Percentiles rank a stretch among this genome's conserved stretches.
These are phyloP conservation scores for Sabatieria punctata DNA, from an alignment of 2,888 invertebrate species.

Conservation along the genomic window DNA sequence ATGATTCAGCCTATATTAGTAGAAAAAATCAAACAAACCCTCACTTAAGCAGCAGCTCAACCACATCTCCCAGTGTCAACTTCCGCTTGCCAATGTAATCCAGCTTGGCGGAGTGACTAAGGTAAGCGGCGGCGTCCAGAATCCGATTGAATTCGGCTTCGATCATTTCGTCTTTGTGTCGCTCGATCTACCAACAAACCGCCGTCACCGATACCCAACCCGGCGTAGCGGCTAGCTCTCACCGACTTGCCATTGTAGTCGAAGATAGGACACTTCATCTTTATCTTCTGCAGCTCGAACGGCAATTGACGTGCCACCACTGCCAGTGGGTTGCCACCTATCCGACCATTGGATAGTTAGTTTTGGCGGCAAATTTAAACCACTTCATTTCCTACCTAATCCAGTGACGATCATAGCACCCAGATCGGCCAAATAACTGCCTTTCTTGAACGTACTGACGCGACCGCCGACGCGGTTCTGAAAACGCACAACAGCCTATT, in stretches of 20 bases:
- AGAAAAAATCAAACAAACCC: too few relatives aligned
- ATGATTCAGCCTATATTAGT: too few relatives aligned
- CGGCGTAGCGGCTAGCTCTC: not conserved
- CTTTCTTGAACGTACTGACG: conserved; percentile 85
- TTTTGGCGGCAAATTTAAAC: not conserved
- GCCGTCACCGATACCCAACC: not conserved
- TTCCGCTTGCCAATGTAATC: conserved; percentile 60
- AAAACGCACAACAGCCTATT: conserved; percentile 14
- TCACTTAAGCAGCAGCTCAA: conserved; percentile 90
- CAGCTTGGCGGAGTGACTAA: conserved; percentile 86
- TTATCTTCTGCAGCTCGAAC: conserved; percentile 83
- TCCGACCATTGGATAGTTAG: too few relatives aligned
- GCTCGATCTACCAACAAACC: conserved; percentile 47
- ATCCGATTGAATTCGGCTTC: conserved; percentile 89
- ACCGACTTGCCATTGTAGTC: conserved; percentile 81
- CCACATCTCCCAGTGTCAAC: conserved; percentile 80
- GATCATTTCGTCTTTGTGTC: conserved; percentile 94
- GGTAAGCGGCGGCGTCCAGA: conserved; percentile 81
- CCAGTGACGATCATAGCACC: conserved; percentile 98
- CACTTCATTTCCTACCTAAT: conserved; percentile 36
- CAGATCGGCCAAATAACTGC: conserved; percentile 54
- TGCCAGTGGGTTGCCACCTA: conserved; percentile 80
- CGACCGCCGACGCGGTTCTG: conserved; percentile 84
- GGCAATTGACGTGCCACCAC: conserved; percentile 85
- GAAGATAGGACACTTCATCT: conserved; percentile 85